Evolutionary conservation across 2,797 vertebrate genomes (phyloP), one percentile per base, ranked within the genome.

Genomic region (Glossophaga mutica): DNA sequence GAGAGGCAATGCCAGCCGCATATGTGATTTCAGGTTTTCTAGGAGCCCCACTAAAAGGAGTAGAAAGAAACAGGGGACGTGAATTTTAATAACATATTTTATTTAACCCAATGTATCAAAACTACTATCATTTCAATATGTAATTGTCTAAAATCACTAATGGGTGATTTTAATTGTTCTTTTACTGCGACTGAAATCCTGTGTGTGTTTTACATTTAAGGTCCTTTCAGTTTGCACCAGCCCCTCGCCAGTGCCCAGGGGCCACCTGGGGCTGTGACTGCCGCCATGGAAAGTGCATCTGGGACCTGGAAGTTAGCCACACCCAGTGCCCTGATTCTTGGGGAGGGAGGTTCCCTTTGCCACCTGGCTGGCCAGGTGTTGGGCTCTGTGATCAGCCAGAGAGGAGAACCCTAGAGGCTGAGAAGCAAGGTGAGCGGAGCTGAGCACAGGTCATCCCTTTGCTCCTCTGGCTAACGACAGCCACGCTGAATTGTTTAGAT

Each of bases 1-100:
- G 37, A 29, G n/a, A 70, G 8, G 34, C 2, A 39, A 68, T 0
- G 1, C 9, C 6, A 32, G 62, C 48, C 0, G 2, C 37, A 2
- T 10, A 9, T 1, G 14, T 26, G 2, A 48, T 59, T 78, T n/a
- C 16, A 48, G 62, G 42, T 21, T 74, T 46, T 16, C 76, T 19
- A 7, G n/a, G 9, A 74, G 32, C 15, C 39, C 24, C n/a, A 7
- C 44, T 78, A 59, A 37, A 62, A 65, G n/a, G 5, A 29, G 16
- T 46, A 7, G 14, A 37, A 62, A 76, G 22, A 62, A 76, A 21
- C 39, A 16, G 14, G 14, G 44, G 39, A 73, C 21, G 15, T 48
- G 26, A 71, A 46, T 59, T 39, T 24, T 29, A 70, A 34, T 57
- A 90, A n/a, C 77, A 22, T 48, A 50, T 42, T 46, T 44, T 59